Base-by-base conservation (phyloP, 2,888 invertebrate species). In the Papilio demoleus region DNA sequence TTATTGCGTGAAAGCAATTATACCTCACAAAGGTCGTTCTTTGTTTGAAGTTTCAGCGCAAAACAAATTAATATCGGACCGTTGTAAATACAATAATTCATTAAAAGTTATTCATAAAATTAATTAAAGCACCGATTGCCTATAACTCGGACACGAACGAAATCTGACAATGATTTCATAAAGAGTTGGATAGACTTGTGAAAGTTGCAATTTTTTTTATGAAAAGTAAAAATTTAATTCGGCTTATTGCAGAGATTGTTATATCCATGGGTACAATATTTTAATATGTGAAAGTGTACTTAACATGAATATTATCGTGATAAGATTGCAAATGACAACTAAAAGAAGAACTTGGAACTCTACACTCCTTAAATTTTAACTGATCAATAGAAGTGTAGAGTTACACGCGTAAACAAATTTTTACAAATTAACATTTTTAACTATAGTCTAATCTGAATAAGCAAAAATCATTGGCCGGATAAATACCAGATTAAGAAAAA, bases 1-100 rank as follows among this genome's bases (percentile, higher is more conserved):
- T 68, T 63, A 68, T 68, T 68, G 63, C 68, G 68, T 63, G 68
- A 68, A 68, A 68, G 68, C 63, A 68, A 63, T 68, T 63, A 68
- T 17, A 12, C 31, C 31, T 58, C 56, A 58, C 36, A 58, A 56
- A 42, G 58, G 50, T 56, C 63, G 42, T 58, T 42, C 19, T 53
- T 67, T 56, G 62, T 56, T 61, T 56, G 56, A 67, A 62, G n/a
- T 62, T 66, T 66, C 38, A 38, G 38, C 6, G 14, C 38, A 59
- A 22, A 59, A 38, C 36, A 59, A 59, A 59, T 59, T 59, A 59
- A 59, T 59, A 59, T 38, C 17, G 38, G 22, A 19, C 59, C 36
- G 38, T 14, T 59, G 59, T 59, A 59, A 59, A 59, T 59, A 59
- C 38, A 59, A 59, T 59, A 59, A 59, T 38, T 22, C 38, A 19